Percentiles rank a stretch among this genome's conserved stretches.
Conservation (phyloP, 1,140 invertebrate genomes). For the Brachystomella parvula region DNA sequence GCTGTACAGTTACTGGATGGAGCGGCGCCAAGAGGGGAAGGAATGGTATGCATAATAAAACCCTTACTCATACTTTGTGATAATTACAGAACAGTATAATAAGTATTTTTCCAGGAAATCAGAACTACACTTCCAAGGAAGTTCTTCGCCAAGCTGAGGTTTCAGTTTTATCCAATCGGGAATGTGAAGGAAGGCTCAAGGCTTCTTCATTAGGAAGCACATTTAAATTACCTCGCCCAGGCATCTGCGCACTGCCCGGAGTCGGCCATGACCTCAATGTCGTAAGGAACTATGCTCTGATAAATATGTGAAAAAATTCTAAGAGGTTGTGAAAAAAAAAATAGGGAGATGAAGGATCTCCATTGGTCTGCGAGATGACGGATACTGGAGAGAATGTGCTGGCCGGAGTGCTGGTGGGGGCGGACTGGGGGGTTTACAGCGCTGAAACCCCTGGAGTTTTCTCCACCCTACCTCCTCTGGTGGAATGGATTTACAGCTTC, state of each 20-base stretch:
- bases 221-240: not conserved
- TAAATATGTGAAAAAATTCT: not conserved
- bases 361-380: constrained; percentile 12
- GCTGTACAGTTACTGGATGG: constrained; percentile 29
- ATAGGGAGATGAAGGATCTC: constrained; percentile 19
- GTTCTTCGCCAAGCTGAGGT: not conserved
- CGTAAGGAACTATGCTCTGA: not conserved
- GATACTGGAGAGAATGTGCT: constrained; percentile 18
- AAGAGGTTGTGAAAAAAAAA: not conserved
- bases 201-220: not conserved
- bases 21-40: not conserved
- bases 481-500: constrained; percentile 19
- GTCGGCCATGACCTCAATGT: not conserved
- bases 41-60: not conserved
- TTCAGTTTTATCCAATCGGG: not conserved
- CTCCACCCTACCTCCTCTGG: constrained; percentile 3
- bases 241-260: too few relatives aligned
- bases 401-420: constrained; percentile 14
- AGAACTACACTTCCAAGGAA: not conserved
- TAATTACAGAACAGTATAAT: not conserved
- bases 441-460: constrained; percentile 13
- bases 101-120: not conserved
- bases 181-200: not conserved
- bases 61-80: not conserved
- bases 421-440: not conserved